Evolutionary conservation across 2,888 invertebrate species (phyloP), one percentile per base, ranked within the genome.

Genomic region (Lithophane socia): DNA sequence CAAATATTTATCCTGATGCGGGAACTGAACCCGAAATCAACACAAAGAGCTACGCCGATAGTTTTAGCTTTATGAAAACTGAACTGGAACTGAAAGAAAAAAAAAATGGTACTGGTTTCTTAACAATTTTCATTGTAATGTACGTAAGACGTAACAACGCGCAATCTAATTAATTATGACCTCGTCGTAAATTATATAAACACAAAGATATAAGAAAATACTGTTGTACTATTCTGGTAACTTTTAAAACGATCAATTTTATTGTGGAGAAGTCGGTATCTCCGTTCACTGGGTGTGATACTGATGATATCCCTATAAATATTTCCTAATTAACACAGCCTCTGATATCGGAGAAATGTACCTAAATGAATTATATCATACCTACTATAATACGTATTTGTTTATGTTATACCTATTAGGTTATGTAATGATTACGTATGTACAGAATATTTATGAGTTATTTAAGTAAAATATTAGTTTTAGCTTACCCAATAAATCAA

Each of bases 1-100:
- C 24, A 77, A 77, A 78, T 83, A 83, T 66, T 83, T 73, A 4
- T 70, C 12, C 12, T n/a, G 47, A 37, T 73, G n/a, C 1, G 52
- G 24, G 54, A 79, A 54, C 21, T 24, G 12, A 37, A 60, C 54
- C 49, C 13, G 18, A 56, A 67, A 60, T 64, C 0, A 58, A 70
- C 37, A 66, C 56, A 69, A 61, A 67, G 3, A 56, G 37, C 2
- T 16, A 5, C 3, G 13, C 18, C 47, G 29, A 12, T 49, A 42
- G 12, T 18, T 13, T 37, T 37, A 37, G n/a, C 13, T 67, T 66
- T 58, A 24, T 29, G 18, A 37, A 54, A 44, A 60, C n/a, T 24
- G 12, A 66, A 64, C 42, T n/a, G 13, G 8, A n/a, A 64, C n/a
- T 42, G 13, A n/a, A n/a, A 42, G 42, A 42, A 42, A n/a, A 16